Conservation (phyloP, 2,113 vertebrate genomes). For the Pelodiscus sinensis region DNA sequence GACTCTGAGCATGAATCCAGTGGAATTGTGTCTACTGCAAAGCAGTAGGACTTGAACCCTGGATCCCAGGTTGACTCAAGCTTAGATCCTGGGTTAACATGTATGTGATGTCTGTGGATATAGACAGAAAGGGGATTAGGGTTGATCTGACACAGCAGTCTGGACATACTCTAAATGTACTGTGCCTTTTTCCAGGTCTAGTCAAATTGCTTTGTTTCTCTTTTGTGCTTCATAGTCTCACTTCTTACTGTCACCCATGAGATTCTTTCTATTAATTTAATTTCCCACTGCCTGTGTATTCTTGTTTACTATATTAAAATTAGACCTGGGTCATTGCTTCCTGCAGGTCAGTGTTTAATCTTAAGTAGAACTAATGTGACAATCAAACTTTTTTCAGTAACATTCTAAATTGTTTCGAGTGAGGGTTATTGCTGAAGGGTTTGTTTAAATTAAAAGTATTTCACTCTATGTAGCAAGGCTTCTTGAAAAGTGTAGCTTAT, state of each 20-base stretch:
- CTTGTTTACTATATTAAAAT: conserved; percentile 40
- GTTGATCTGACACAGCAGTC: too few species aligned
- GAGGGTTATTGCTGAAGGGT: conserved; percentile 24
- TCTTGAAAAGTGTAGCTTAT: background rate
- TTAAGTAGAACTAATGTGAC: conserved; percentile 62
- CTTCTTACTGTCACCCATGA: conserved; percentile 15
- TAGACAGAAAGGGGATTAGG: too few species aligned
- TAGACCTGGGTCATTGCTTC: conserved; percentile 51
- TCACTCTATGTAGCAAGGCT: conserved; percentile 15
- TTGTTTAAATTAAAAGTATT: background rate
- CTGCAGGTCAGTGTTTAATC: conserved; percentile 44
- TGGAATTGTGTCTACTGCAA: background rate
- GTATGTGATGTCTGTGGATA: background rate
- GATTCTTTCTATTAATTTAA: conserved; percentile 18
- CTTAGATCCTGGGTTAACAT: background rate
- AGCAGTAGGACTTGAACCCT: background rate
- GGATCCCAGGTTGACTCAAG: background rate
- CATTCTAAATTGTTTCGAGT: conserved; percentile 47
- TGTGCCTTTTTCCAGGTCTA: background rate
- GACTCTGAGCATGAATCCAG: background rate
- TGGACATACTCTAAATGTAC: background rate
- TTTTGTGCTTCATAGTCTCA: background rate
- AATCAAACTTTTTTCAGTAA: conserved; percentile 51
- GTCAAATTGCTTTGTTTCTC: background rate
- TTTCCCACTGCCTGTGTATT: conserved; percentile 38